Base-by-base conservation (phyloP, 2,888 invertebrate genomes). In the Polietes domitor region DNA sequence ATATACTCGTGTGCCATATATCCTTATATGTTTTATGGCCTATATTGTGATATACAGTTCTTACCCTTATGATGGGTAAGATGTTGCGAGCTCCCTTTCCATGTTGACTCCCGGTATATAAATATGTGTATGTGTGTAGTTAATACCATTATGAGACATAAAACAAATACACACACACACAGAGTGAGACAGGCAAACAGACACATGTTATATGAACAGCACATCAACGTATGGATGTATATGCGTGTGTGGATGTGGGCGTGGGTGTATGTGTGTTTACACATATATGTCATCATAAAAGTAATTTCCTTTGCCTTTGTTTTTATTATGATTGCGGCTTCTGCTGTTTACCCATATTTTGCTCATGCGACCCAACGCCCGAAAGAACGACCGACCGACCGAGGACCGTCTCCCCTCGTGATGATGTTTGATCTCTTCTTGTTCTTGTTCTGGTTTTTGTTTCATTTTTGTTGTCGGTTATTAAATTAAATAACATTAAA, bases 281-380 rank as follows among this genome's bases (percentile, higher is more conserved):
- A 65, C 17, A 21, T 26, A 47, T 77, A 77, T 71, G 65, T 72
- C 75, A 72, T 79, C 65, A 76, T 63, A 58, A 82, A 82, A 82
- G 58, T 58, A 79, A 82, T 79, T 79, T 82, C 50, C 78, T 37
- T 37, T 65, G 19, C 37, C 65, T 75, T 75, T 70, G 19, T 75
- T 47, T 72, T 82, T 50, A 72, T 82, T 76, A 77, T 76, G 78
- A 28, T 71, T 75, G 41, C 47, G 72, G 55, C 58, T 55, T 81
- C 15, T 32, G 37, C 65, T 72, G 47, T 55, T 70, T 50, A 43
- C 19, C 17, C 55, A 19, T 37, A 47, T 19, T 53, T 63, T 63
- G 32, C 9, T 32, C 32, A 3, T 28, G 28, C 15, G 17, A 5
- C 32, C 26, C 1, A 24, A 26, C 26, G 4, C 6, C 26, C n/a